Base-by-base conservation (phyloP, 2,113 vertebrate species). In the Corydoras maculifer region DNA sequence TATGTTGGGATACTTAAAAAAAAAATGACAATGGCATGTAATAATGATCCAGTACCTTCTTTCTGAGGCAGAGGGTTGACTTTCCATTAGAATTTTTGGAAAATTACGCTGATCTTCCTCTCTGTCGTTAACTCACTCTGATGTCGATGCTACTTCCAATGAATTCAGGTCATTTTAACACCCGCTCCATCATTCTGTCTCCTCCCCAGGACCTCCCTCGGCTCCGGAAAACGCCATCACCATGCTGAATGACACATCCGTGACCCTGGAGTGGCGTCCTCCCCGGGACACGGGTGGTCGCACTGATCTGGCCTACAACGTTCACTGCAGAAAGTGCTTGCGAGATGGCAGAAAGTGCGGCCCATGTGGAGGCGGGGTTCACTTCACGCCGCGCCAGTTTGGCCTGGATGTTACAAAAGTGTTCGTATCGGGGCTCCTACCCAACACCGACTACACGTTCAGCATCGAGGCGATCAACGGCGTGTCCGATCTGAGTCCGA, bases 381-480 rank as follows among this genome's bases (percentile, higher is more conserved):
- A 91, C 75, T 93, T 91, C 65, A 79, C 90, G 14, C 91, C 91
- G 0, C 72, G 90, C 10, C 90, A 92, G 83, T 90, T 91, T 14
- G 91, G 90, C 13, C 86, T 93, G 2, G 77, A 77, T 0, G 82
- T 81, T 0, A 67, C 88, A 30, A 84, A 78, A 2, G 87, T 91
- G 58, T 70, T 88, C 69, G 83, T 93, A 70, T 90, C 88, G 0
- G 88, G 91, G 74, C 83, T 93, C 62, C 88, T 88, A 79, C 88
- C 91, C 0, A 89, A 91, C 75, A 91, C 88, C 51, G 92, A 92
- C 84, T 93, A 92, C 79, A 90, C 86, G 73, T 93, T 92, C 72
- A 88, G 85, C 32, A 70, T 92, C 1, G 90, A 92, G 84, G 90
- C 89, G 49, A 81, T 91, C 68, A 92, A 91, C 0, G 90, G 90